Base-by-base conservation (phyloP, 1,140 invertebrate species). In the Geopemphigus sp. region DNA sequence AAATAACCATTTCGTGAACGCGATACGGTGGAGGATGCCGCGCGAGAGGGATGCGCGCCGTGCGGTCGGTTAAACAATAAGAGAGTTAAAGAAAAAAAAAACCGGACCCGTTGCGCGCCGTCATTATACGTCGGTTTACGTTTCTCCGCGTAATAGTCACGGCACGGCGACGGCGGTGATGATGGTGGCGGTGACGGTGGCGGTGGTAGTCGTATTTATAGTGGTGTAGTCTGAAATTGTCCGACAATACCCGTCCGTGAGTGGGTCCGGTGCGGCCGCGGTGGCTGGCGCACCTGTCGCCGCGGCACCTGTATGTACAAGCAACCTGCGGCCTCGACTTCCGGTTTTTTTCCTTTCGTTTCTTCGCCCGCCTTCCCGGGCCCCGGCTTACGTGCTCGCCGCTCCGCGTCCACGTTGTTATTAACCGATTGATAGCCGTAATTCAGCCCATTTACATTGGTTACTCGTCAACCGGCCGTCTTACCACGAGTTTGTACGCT, bases 321-420 rank as follows among this genome's bases (percentile, higher is more conserved):
- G 32, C 73, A 76, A 76, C 73, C 73, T 59, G 74, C 57, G 74
- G 32, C 74, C 57, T 14, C 39, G 24, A 78, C 74, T 78, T 78
- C 74, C 74, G 74, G 74, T 78, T 78, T 78, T 78, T 78, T 39
- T 26, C 32, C 8, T 14, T 68, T 1, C 24, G 1, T 24, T 8
- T 19, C 59, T 12, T 17, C 59, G 22, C n/a, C 57, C 26, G 5
- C 26, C 24, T 11, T 15, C 14, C 8, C 32, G 12, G n/a, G n/a
- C n/a, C n/a, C 14, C 63, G 11, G 39, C n/a, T n/a, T n/a, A n/a
- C n/a, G n/a, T n/a, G n/a, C 39, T 45, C 5, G 39, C 29, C 32
- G 29, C 19, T 3, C 32, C 29, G 8, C 5, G 29, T n/a, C n/a
- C n/a, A n/a, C 3, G 29, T 0, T 26, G 29, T 39, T 6, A 22